phyloP scores from a whole-genome alignment of 1,140 invertebrate genomes.

The Tyrophagus putrescentiae region DNA sequence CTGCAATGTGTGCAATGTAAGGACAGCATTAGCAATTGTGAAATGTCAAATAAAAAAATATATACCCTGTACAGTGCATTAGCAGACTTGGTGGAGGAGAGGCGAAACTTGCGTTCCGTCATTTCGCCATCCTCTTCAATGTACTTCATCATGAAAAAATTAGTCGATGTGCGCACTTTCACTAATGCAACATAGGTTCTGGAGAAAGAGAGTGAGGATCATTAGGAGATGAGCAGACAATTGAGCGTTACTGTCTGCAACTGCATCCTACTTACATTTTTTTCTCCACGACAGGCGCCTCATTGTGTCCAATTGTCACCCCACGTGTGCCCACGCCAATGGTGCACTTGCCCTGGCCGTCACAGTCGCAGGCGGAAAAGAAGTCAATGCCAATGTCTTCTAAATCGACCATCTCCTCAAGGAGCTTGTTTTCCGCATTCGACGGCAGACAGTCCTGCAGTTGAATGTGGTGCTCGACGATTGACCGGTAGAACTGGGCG shows the following conservation, averaged over 20 bases:
- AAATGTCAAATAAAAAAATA: too few relatives aligned
- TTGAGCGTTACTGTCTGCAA: too few relatives aligned
- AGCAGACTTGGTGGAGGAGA: slow-evolving; percentile 57
- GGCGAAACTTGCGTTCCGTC: slow-evolving; percentile 53
- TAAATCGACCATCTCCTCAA: slow-evolving; percentile 59
- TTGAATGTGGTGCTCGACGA: slow-evolving; percentile 28
- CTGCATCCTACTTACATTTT: slow-evolving; percentile 8
- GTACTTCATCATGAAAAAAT: slow-evolving; percentile 33
- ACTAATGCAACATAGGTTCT: neutral
- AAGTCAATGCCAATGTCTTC: slow-evolving; percentile 66
- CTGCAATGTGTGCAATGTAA: too few relatives aligned
- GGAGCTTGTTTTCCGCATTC: slow-evolving; percentile 58
- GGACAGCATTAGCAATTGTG: too few relatives aligned
- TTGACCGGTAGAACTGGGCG: neutral
- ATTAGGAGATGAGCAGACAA: neutral
- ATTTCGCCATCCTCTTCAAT: slow-evolving; percentile 47
- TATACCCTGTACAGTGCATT: slow-evolving; percentile 65
- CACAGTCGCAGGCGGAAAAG: slow-evolving; percentile 43
- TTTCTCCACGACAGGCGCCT: too few relatives aligned
- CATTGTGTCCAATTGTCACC: slow-evolving; percentile 46
- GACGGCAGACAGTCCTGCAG: slow-evolving; percentile 37
- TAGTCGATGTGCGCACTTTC: neutral
- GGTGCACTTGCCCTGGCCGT: slow-evolving; percentile 28
- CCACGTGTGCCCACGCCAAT: slow-evolving; percentile 66
- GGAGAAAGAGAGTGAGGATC: neutral